Conservation (phyloP, 1,140 invertebrate genomes). For the Drosophila lowei region DNA sequence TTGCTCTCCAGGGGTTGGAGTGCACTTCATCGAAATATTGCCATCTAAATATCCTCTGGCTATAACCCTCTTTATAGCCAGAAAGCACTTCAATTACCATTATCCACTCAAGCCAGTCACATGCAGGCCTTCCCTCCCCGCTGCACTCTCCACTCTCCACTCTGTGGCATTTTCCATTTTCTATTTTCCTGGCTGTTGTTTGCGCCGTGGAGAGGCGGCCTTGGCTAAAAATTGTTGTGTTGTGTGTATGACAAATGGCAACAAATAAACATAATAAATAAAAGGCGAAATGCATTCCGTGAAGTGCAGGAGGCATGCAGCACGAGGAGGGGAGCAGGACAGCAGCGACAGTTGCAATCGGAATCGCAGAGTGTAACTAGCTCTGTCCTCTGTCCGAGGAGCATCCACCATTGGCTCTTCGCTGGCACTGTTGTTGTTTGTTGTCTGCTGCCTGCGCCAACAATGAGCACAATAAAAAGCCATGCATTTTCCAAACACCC, state of each 20-base stretch:
- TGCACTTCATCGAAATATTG: too few relatives aligned
- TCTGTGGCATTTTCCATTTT: slow-evolving; percentile 15
- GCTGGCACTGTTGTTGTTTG: not conserved
- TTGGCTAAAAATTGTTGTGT: slow-evolving; percentile 63
- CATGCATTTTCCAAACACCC: slow-evolving; percentile 81
- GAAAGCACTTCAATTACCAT: slow-evolving; percentile 42
- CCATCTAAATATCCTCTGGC: too few relatives aligned
- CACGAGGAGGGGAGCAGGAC: too few relatives aligned
- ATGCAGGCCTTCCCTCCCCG: slow-evolving; percentile 21
- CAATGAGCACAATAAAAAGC: slow-evolving; percentile 81
- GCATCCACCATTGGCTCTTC: slow-evolving; percentile 24
- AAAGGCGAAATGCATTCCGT: slow-evolving; percentile 67
- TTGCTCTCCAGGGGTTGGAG: too few relatives aligned
- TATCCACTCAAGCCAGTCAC: slow-evolving; percentile 31
- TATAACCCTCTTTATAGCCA: too few relatives aligned
- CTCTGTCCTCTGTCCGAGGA: slow-evolving; percentile 25
- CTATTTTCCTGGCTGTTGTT: slow-evolving; percentile 29
- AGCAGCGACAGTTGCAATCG: slow-evolving; percentile 19
- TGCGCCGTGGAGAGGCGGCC: slow-evolving; percentile 33
- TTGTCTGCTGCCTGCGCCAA: slow-evolving; percentile 54
- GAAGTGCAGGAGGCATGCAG: slow-evolving; percentile 27
- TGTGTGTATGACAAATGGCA: slow-evolving; percentile 62
- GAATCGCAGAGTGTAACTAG: slow-evolving; percentile 58
- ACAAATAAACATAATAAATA: slow-evolving; percentile 81
- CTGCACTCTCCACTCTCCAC: too few relatives aligned